Conservation (phyloP, 2,888 invertebrate species). For the Odontomyia ornata region DNA sequence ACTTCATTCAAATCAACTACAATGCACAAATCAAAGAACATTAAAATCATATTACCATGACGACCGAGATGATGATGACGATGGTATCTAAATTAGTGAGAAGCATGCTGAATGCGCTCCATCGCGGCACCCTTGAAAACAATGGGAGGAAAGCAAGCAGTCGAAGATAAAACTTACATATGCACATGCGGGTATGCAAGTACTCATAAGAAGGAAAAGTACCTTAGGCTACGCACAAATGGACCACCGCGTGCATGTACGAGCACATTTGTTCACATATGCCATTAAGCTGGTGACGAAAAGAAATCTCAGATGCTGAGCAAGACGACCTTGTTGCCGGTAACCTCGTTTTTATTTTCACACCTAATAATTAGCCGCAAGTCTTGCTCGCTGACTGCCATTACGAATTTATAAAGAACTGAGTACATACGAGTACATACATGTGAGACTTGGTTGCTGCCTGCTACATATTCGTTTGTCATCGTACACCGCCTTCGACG, state of each 20-base stretch:
- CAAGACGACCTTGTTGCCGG: slow-evolving; percentile 38
- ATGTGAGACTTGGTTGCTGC: not conserved
- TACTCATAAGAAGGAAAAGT: no score
- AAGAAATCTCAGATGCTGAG: slow-evolving; percentile 22
- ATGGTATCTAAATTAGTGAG: not conserved
- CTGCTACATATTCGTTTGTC: not conserved
- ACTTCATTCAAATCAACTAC: no score
- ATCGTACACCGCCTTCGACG: not conserved
- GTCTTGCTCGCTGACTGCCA: slow-evolving; percentile 17
- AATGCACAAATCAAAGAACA: slow-evolving; percentile 12
- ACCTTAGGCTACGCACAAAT: not conserved
- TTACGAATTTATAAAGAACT: not conserved
- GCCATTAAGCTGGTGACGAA: slow-evolving; percentile 9
- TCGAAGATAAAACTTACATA: not conserved
- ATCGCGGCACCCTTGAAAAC: not conserved
- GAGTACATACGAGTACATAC: no score
- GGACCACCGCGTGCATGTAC: not conserved
- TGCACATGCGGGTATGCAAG: not conserved
- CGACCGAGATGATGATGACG: not conserved
- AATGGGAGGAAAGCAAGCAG: slow-evolving; percentile 1
- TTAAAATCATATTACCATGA: slow-evolving; percentile 40
- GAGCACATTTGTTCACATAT: not conserved
- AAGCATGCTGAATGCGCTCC: not conserved
- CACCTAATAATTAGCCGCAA: slow-evolving; percentile 41
- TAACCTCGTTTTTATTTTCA: slow-evolving; percentile 44